Percentiles rank a stretch among this genome's conserved stretches.
Conservation (phyloP, 2,888 invertebrate genomes). For the Gastracanthus pulcherrimus region DNA sequence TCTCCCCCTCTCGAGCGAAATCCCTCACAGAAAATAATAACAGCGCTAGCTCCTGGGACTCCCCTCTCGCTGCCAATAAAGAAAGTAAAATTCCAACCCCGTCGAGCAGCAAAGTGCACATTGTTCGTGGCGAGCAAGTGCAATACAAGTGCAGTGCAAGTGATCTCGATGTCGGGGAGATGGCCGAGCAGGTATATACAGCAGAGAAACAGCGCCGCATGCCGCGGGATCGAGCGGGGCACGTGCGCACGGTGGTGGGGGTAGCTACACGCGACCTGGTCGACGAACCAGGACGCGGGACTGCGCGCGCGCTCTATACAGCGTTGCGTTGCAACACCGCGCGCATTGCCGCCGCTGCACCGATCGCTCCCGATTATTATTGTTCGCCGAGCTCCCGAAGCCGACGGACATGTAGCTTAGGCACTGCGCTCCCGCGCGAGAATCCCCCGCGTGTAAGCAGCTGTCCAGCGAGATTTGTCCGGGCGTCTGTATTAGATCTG, state of each 20-base stretch:
- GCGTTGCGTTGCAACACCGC: too few relatives aligned
- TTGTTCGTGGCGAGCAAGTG: neutral
- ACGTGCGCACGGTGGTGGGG: neutral
- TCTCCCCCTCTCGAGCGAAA: neutral
- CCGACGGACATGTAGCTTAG: too few relatives aligned
- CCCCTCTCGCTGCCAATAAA: neutral
- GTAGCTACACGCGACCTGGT: slow-evolving; percentile 59
- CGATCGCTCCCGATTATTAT: slow-evolving; percentile 24
- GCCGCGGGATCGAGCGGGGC: neutral
- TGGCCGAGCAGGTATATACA: too few relatives aligned
- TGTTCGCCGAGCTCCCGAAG: slow-evolving; percentile 6
- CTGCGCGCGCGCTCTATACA: slow-evolving; percentile 19
- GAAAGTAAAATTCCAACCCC: slow-evolving; percentile 1
- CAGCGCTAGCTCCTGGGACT: neutral
- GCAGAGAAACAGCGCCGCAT: neutral
- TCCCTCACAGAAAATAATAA: neutral
- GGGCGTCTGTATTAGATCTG: too few relatives aligned
- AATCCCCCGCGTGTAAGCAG: neutral
- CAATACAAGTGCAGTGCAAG: too few relatives aligned
- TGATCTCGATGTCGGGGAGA: neutral
- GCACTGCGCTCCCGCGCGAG: too few relatives aligned
- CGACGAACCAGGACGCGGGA: slow-evolving; percentile 72
- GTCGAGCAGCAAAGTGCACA: neutral
- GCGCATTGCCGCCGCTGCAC: slow-evolving; percentile 8
- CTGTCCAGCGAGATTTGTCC: neutral